phyloP scores from a whole-genome alignment of 64 coral and sea anemone species.

The Pocillopora verrucosa region DNA sequence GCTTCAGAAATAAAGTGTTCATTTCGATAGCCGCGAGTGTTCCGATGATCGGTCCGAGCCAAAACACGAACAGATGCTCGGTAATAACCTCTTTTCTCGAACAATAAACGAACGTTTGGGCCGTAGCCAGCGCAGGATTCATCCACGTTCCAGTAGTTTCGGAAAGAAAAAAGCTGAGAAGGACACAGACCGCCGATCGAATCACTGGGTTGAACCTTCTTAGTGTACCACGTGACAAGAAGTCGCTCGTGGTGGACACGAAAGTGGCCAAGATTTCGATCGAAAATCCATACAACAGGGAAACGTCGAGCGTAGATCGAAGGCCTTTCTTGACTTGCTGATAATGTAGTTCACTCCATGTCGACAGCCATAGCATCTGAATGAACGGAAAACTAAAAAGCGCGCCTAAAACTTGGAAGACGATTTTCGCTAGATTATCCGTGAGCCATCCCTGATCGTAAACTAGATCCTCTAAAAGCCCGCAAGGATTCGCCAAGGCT shows the following conservation, averaged over 20 bases:
- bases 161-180: slow-evolving; percentile 65
- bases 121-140: slow-evolving; percentile 85
- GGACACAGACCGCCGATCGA: slow-evolving; percentile 51
- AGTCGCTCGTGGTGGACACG: slow-evolving; percentile 56
- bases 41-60: slow-evolving; percentile 75
- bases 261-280: slow-evolving; percentile 81
- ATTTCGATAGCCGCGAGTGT: slow-evolving; percentile 65
- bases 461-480: slow-evolving; percentile 63
- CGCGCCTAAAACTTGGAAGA: slow-evolving; percentile 64
- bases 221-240: slow-evolving; percentile 60
- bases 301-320: slow-evolving; percentile 71
- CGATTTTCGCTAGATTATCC: slow-evolving; percentile 53
- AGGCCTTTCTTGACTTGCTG: slow-evolving; percentile 67
- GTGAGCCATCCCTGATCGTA: slow-evolving; percentile 38
- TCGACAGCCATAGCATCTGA: slow-evolving; percentile 64
- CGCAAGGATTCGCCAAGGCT: slow-evolving; percentile 67
- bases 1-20: slow-evolving; percentile 44
- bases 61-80: slow-evolving; percentile 84
- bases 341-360: slow-evolving; percentile 73
- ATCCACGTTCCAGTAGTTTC: slow-evolving; percentile 88
- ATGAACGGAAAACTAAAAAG: slow-evolving; percentile 79
- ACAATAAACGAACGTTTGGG: slow-evolving; percentile 66
- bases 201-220: slow-evolving; percentile 66
- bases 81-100: slow-evolving; percentile 49
- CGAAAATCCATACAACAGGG: slow-evolving; percentile 54